Conservation (phyloP, 2,113 vertebrate genomes). For the Stomatorhinus ivindoensis region DNA sequence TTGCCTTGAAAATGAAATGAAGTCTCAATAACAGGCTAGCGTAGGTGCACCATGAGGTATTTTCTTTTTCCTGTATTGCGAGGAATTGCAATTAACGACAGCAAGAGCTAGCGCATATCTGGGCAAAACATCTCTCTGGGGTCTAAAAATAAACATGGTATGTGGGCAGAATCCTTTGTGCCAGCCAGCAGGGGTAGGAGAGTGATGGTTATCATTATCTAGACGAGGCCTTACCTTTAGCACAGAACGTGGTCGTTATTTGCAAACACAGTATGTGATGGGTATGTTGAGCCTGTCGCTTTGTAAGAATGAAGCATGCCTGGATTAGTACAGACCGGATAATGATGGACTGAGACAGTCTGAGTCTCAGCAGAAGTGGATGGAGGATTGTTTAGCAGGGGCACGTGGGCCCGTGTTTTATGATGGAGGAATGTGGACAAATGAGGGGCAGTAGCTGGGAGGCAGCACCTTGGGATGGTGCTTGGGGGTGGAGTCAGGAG, state of each 20-base stretch:
- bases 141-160: constrained; percentile 10
- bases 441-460: background rate
- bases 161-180: constrained; percentile 7
- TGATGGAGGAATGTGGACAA: background rate
- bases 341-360: background rate
- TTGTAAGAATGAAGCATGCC: background rate
- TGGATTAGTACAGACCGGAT: background rate
- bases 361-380: background rate
- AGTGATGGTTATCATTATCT: constrained; percentile 55
- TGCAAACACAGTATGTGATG: constrained; percentile 40
- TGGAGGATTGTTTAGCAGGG: background rate
- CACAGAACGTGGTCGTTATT: constrained; percentile 47
- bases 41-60: constrained; percentile 12
- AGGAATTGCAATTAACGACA: background rate
- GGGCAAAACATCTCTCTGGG: background rate
- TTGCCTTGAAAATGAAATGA: constrained; percentile 12
- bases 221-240: constrained; percentile 38
- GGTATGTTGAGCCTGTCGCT: constrained; percentile 43
- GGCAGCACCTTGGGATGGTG: background rate
- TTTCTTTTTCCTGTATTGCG: constrained; percentile 1
- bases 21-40: background rate
- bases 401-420: background rate
- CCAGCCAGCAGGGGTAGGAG: constrained; percentile 37
- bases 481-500: background rate
- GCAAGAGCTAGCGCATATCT: background rate